phyloP scores from a whole-genome alignment of 2,888 invertebrate species.

The Campoplex nolae region DNA sequence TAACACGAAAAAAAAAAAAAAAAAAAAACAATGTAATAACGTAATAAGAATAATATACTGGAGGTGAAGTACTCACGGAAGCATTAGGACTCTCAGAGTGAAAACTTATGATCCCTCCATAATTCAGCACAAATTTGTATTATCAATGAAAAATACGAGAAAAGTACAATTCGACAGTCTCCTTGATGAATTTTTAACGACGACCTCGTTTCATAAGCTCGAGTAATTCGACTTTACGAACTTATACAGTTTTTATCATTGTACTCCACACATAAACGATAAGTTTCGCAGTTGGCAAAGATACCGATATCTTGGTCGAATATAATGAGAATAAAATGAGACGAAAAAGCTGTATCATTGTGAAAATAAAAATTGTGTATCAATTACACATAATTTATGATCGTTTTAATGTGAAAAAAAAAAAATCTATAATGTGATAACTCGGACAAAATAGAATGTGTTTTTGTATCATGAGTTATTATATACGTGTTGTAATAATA shows the following conservation, averaged over 20 bases:
- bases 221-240: constrained; percentile 43
- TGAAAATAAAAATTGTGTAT: constrained; percentile 75
- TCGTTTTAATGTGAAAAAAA: constrained; percentile 76
- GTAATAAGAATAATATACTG: constrained; percentile 23
- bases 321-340: constrained; percentile 1
- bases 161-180: constrained; percentile 62
- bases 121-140: constrained; percentile 63
- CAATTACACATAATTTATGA: constrained; percentile 74
- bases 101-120: constrained; percentile 34
- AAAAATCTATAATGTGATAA: constrained; percentile 82
- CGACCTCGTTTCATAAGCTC: constrained; percentile 13
- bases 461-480: constrained; percentile 78
- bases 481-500: constrained; percentile 78
- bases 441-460: constrained; percentile 77
- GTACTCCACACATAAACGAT: constrained; percentile 29
- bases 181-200: constrained; percentile 29
- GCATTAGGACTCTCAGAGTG: constrained; percentile 34
- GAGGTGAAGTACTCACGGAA: constrained; percentile 20
- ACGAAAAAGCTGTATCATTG: constrained; percentile 47
- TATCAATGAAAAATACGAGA: constrained; percentile 7
- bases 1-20: constrained; percentile 3
- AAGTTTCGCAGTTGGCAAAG: constrained; percentile 18
- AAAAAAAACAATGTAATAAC: neutral
- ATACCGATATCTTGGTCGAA: neutral
- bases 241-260: constrained; percentile 48